These are phyloP conservation scores for Papilio helenus DNA, from an alignment of 1,140 invertebrate genomes.

Conservation along the genomic window DNA sequence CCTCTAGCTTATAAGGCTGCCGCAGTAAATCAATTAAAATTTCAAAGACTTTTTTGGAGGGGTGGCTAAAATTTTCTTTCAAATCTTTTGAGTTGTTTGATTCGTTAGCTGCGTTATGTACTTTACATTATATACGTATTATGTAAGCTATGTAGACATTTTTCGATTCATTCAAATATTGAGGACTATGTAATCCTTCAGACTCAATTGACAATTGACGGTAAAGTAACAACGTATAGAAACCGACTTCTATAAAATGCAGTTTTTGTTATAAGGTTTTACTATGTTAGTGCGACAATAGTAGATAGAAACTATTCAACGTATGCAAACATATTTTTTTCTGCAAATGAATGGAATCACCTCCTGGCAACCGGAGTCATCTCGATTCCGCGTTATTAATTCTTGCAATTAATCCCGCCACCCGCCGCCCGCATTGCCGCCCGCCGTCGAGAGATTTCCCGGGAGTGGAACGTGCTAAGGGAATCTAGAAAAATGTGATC, in stretches of 20 bases:
- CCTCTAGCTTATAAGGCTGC: not conserved
- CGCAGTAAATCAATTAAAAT: slow-evolving; percentile 69
- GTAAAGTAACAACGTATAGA: too few species aligned
- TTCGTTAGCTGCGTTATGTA: too few species aligned
- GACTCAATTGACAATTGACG: too few species aligned
- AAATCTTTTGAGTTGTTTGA: not conserved
- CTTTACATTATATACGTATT: too few species aligned
- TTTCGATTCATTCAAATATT: too few species aligned
- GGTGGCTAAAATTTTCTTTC: not conserved
- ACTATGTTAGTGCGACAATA: too few species aligned
- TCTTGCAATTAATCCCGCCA: slow-evolving; percentile 68
- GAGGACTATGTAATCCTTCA: too few species aligned
- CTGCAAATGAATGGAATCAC: slow-evolving; percentile 49
- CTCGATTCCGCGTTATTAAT: slow-evolving; percentile 72
- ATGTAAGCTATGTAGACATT: too few species aligned
- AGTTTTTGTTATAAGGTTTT: too few species aligned
- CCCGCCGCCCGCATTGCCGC: slow-evolving; percentile 36
- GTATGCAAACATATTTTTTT: slow-evolving; percentile 50
- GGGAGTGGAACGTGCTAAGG: slow-evolving; percentile 57
- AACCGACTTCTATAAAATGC: too few species aligned
- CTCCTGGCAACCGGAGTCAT: slow-evolving; percentile 38
- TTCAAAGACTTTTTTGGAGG: slow-evolving; percentile 49
- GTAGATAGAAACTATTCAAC: too few species aligned
- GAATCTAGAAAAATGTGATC: slow-evolving; percentile 75
- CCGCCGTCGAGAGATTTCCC: slow-evolving; percentile 65